Evolutionary conservation across 2,797 vertebrate genomes (phyloP).

Genomic region (Dromococcyx pavoninus): DNA sequence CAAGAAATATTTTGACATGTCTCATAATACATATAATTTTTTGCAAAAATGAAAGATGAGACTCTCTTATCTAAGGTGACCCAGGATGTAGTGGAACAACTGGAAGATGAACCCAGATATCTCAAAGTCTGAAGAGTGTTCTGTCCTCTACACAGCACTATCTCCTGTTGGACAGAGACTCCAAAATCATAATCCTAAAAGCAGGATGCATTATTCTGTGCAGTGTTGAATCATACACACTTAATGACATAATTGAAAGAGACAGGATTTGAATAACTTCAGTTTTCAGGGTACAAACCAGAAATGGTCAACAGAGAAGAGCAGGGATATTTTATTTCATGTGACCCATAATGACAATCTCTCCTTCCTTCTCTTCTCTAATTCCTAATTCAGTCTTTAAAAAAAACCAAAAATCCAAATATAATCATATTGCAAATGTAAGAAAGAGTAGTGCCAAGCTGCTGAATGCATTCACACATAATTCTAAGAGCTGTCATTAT

Average conservation of each 20-base stretch:
- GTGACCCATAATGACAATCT: too few species aligned
- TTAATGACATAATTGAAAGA: neutral
- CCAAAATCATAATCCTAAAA: neutral
- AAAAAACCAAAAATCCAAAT: neutral
- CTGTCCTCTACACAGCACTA: neutral
- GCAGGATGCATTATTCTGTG: neutral
- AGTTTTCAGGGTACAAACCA: neutral
- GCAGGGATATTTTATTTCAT: neutral
- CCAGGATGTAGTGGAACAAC: neutral
- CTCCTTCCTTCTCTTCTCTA: neutral
- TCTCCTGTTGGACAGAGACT: neutral
- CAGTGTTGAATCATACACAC: neutral
- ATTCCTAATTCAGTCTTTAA: neutral
- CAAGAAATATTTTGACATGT: neutral
- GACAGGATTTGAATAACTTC: neutral
- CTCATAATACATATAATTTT: neutral
- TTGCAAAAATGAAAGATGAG: neutral
- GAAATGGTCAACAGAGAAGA: neutral
- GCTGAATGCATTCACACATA: neutral
- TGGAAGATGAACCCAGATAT: neutral
- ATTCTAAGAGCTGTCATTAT: neutral
- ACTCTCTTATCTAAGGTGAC: neutral
- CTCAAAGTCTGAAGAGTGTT: neutral
- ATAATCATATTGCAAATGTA: neutral
- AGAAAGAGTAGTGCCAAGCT: neutral